Evolutionary conservation across 1,140 invertebrate genomes (phyloP).

Genomic region (Caenorhabditis tropicalis): DNA sequence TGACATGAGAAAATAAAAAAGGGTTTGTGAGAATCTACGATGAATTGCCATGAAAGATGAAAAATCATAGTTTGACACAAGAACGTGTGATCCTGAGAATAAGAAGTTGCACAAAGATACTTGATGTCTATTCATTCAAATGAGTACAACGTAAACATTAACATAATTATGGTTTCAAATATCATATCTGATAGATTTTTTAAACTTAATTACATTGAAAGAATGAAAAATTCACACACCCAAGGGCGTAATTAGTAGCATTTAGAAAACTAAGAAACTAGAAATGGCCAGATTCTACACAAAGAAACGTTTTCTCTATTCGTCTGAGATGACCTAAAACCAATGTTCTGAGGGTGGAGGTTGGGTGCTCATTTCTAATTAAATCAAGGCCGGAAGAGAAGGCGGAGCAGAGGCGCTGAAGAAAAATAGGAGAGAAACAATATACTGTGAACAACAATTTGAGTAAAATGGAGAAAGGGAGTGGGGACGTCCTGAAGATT

Average conservation of each 20-base stretch:
- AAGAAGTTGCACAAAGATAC: neutral
- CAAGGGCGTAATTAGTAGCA: too few relatives aligned
- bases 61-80: too few relatives aligned
- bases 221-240: too few relatives aligned
- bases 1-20: neutral
- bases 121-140: too few relatives aligned
- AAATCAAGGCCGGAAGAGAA: conserved; percentile 22
- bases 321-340: conserved; percentile 25
- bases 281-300: neutral
- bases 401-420: neutral
- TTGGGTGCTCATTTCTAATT: conserved; percentile 43
- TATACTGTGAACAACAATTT: conserved; percentile 3
- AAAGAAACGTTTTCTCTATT: neutral
- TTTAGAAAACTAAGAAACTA: neutral
- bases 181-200: too few relatives aligned
- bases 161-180: too few relatives aligned
- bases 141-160: too few relatives aligned
- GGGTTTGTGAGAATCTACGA: neutral
- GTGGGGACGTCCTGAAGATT: neutral
- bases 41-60: neutral
- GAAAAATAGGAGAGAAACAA: neutral
- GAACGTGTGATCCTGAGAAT: neutral
- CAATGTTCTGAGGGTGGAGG: conserved; percentile 41
- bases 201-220: too few relatives aligned
- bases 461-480: neutral